Conservation (phyloP, 2,113 vertebrate species). For the Corvus moneduloides region DNA sequence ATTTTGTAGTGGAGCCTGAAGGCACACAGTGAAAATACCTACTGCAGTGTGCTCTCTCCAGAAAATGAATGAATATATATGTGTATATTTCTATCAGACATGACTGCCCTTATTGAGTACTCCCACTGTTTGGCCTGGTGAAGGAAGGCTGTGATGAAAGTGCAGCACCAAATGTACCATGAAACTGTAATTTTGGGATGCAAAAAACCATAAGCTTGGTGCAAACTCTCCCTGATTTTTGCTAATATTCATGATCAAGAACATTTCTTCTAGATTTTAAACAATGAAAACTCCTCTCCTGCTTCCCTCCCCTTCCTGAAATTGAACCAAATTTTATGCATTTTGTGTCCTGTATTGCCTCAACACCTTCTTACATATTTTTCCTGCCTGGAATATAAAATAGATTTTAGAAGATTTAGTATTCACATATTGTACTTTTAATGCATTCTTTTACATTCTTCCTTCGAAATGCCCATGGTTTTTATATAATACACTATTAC, state of each 20-base stretch:
- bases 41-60: neutral
- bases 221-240: neutral
- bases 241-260: neutral
- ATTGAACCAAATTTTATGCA: neutral
- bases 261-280: neutral
- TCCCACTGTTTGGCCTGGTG: neutral
- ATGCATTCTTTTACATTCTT: neutral
- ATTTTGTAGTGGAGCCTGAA: neutral
- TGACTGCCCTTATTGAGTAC: fast-evolving
- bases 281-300: neutral
- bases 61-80: neutral
- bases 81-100: neutral
- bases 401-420: neutral
- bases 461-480: neutral
- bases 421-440: neutral
- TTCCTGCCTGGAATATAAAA: neutral
- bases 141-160: neutral
- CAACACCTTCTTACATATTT: neutral
- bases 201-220: neutral
- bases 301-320: neutral
- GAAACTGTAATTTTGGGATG: neutral
- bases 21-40: neutral
- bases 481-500: neutral
- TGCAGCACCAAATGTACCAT: neutral
- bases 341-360: neutral